These are phyloP conservation scores for Melanerpes formicivorus DNA, from an alignment of 2,113 vertebrate genomes.

Conservation along the genomic window DNA sequence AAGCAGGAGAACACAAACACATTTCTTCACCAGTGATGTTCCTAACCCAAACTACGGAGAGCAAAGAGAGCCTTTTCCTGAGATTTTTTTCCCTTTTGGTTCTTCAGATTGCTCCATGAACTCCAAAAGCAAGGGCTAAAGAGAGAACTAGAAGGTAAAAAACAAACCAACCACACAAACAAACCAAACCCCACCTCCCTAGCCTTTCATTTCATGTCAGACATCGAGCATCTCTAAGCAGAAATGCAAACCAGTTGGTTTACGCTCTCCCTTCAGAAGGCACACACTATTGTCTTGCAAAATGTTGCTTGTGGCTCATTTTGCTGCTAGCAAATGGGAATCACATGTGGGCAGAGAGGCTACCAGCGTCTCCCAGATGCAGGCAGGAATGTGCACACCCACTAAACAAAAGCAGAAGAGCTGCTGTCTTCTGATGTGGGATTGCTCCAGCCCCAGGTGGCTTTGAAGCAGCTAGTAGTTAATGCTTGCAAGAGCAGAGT, in stretches of 20 bases:
- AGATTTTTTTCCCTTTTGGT: not conserved
- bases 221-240: not conserved
- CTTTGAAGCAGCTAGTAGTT: not conserved
- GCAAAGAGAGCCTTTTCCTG: not conserved
- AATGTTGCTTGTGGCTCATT: not conserved
- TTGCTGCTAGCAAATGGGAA: not conserved
- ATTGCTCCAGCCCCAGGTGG: not conserved
- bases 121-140: not conserved
- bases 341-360: not conserved
- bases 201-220: not conserved
- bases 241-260: not conserved
- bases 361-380: not conserved
- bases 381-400: not conserved
- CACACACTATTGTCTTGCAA: not conserved
- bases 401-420: not conserved
- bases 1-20: not conserved
- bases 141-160: not conserved
- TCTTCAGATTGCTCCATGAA: not conserved
- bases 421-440: constrained; percentile 15
- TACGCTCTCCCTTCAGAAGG: not conserved
- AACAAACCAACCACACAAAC: too few relatives aligned
- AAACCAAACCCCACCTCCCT: too few relatives aligned
- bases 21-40: not conserved
- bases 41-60: not conserved
- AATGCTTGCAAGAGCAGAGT: rapidly evolving